A percentile compares a stretch with the other conserved stretches of the same genome.
phyloP scores from a whole-genome alignment of 2,888 invertebrate species.

The Furcula furcula region DNA sequence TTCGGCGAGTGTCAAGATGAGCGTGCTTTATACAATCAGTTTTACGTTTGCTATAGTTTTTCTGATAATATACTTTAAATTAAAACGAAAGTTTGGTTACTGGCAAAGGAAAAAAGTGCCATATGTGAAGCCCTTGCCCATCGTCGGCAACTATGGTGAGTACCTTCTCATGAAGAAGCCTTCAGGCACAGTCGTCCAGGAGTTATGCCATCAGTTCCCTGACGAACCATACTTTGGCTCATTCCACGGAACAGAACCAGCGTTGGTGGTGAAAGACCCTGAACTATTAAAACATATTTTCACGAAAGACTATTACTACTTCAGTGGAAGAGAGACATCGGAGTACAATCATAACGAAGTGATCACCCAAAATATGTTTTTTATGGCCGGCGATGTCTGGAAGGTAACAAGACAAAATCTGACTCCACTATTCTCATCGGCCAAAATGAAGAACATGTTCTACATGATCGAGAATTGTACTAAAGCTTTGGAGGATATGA shows the following conservation, averaged over 20 bases:
- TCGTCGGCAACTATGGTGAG: conserved; percentile 41
- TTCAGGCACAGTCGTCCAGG: conserved; percentile 16
- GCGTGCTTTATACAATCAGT: background rate
- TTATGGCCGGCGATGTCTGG: conserved; percentile 33
- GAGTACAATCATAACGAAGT: conserved; percentile 26
- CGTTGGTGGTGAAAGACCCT: conserved; percentile 31
- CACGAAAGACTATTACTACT: conserved; percentile 38
- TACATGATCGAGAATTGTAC: conserved; percentile 33
- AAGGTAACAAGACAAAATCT: conserved; percentile 34
- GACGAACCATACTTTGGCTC: conserved; percentile 41
- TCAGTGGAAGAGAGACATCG: conserved; percentile 30
- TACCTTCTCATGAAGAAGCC: conserved; percentile 30
- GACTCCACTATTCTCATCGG: conserved; percentile 34
- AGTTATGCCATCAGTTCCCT: conserved; percentile 34
- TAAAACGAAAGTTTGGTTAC: conserved; percentile 22
- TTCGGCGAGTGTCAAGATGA: no score
- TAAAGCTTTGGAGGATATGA: conserved; percentile 19
- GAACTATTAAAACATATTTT: conserved; percentile 33
- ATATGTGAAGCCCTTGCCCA: conserved; percentile 22
- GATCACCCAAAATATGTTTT: conserved; percentile 33
- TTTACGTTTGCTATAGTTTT: background rate
- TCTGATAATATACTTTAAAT: background rate
- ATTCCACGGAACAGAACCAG: conserved; percentile 43
- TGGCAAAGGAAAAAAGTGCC: conserved; percentile 41
- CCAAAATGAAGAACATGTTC: conserved; percentile 41